Conservation (phyloP, 2,113 vertebrate species). For the Chloropsis hardwickii region DNA sequence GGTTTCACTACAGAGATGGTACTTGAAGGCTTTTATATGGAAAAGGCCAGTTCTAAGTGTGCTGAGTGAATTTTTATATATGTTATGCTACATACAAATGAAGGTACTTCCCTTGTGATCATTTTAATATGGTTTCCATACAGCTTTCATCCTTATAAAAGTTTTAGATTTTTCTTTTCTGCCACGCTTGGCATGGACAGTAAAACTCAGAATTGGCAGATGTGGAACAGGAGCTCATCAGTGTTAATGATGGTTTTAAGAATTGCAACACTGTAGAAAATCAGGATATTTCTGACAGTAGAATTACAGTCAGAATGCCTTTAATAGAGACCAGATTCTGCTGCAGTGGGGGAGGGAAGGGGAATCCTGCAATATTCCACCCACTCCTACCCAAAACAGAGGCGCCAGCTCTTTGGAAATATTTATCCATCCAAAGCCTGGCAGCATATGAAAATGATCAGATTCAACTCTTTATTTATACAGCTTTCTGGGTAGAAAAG, state of each 20-base stretch:
- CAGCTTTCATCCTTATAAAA: background rate
- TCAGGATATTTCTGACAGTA: slow-evolving; percentile 10
- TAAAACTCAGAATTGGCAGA: background rate
- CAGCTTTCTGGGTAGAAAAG: background rate
- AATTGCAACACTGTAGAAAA: slow-evolving; percentile 18
- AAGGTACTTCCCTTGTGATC: background rate
- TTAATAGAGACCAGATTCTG: slow-evolving; percentile 75
- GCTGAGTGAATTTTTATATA: background rate
- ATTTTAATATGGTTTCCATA: background rate
- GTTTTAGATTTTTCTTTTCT: background rate
- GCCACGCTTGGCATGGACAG: background rate
- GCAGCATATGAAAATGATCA: slow-evolving; percentile 74
- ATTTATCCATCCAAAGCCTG: slow-evolving; percentile 66
- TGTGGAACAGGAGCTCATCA: background rate
- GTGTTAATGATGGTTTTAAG: slow-evolving; percentile 15
- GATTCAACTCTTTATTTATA: slow-evolving; percentile 48
- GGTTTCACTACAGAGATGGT: background rate
- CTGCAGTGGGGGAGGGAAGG: background rate
- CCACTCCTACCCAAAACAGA: slow-evolving; percentile 50
- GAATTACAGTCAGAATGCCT: slow-evolving; percentile 31
- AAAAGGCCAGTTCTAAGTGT: background rate
- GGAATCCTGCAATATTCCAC: slow-evolving; percentile 49
- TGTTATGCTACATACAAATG: background rate
- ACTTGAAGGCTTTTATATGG: background rate
- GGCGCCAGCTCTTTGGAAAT: slow-evolving; percentile 68